Evolutionary conservation across 2,888 invertebrate species (phyloP).

Genomic region (Tenthredo livida): DNA sequence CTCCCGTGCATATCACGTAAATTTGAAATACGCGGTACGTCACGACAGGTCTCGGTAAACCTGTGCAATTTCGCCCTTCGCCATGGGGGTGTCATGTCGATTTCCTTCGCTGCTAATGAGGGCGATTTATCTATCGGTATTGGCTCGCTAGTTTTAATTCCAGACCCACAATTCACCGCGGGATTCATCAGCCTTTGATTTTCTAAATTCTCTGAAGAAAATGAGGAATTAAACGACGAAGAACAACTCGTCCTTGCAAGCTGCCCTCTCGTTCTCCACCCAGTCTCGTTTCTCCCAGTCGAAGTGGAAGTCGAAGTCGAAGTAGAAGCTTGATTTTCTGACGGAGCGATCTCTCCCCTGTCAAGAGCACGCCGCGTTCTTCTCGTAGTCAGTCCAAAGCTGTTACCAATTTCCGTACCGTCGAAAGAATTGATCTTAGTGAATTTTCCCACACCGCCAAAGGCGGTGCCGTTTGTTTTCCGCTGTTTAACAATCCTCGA

Average conservation of each 20-base stretch:
- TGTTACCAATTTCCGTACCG: conserved; percentile 1
- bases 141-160: not conserved
- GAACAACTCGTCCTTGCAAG: conserved; percentile 17
- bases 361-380: conserved; percentile 20
- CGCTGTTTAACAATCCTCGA: conserved; percentile 70
- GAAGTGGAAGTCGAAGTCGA: not conserved
- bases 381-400: conserved; percentile 27
- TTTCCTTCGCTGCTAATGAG: conserved; percentile 57
- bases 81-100: conserved; percentile 75
- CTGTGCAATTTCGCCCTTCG: conserved; percentile 70
- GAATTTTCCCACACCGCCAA: conserved; percentile 65
- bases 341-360: not conserved
- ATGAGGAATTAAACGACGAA: conserved; percentile 63
- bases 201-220: conserved; percentile 57
- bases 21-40: conserved; percentile 74
- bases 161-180: not conserved
- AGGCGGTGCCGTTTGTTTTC: conserved; percentile 73
- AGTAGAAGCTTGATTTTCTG: not conserved
- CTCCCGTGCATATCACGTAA: conserved; percentile 72
- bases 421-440: not conserved
- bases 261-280: not conserved
- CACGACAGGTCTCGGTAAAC: conserved; percentile 74
- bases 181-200: not conserved
- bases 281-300: not conserved
- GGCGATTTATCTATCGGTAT: not conserved